These are phyloP conservation scores for Drosophila demipolita DNA, from an alignment of 2,888 invertebrate genomes.

Conservation along the genomic window DNA sequence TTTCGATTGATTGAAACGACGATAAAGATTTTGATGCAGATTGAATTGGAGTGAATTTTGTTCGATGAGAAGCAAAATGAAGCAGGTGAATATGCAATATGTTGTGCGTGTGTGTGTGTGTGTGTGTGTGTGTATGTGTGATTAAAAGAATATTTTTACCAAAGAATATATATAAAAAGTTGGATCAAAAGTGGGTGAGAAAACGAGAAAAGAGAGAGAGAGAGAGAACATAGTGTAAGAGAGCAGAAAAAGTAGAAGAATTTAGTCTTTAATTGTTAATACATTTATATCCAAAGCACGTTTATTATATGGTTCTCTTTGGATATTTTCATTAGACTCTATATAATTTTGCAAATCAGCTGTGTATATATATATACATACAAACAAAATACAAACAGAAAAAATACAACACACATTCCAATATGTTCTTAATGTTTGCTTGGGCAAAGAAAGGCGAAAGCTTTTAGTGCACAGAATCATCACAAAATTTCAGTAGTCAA, in stretches of 20 bases:
- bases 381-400: not conserved
- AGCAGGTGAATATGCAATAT: not conserved
- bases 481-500: constrained; percentile 25
- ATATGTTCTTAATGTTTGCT: constrained; percentile 40
- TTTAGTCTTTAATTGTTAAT: constrained; percentile 53
- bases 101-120: not conserved
- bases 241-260: constrained; percentile 79
- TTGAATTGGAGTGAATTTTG: constrained; percentile 25
- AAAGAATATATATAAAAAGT: constrained; percentile 20
- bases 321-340: constrained; percentile 24
- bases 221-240: constrained; percentile 61
- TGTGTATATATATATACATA: constrained; percentile 12
- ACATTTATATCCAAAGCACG: constrained; percentile 44
- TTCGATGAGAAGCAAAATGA: constrained; percentile 8
- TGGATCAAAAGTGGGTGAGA: constrained; percentile 48
- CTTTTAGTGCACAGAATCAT: constrained; percentile 31
- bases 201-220: constrained; percentile 42
- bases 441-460: constrained; percentile 12
- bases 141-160: constrained; percentile 13
- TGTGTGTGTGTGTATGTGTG: constrained; percentile 11
- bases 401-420: constrained; percentile 17
- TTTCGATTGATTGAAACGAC: constrained; percentile 33
- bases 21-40: constrained; percentile 30
- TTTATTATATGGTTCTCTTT: constrained; percentile 22
- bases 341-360: constrained; percentile 26